A percentile compares a stretch with the other conserved stretches of the same genome.
Conservation (phyloP, 92 coral and sea anemone species). For the Phymanthus crucifer region DNA sequence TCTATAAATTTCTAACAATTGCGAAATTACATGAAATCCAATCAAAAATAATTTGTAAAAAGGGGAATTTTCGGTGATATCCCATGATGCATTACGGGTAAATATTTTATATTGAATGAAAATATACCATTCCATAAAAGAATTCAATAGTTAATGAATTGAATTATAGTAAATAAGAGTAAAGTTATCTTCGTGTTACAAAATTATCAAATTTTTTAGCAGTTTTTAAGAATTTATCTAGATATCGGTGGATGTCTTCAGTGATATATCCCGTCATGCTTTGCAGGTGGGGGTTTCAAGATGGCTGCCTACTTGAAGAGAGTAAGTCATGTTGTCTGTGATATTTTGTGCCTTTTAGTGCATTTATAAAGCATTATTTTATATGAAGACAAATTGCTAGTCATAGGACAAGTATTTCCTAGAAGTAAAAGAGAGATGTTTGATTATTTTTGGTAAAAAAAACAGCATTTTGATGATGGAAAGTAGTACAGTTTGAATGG, state of each 20-base stretch:
- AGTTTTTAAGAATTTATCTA: no score
- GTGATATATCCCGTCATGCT: conserved; percentile 24
- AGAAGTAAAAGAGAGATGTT: neutral
- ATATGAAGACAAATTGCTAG: neutral
- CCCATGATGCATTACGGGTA: conserved; percentile 42
- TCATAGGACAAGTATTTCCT: neutral
- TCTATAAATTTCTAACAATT: neutral
- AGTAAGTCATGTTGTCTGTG: conserved; percentile 41
- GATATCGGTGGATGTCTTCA: neutral
- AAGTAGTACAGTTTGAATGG: neutral
- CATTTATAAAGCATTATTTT: neutral
- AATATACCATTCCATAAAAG: no score
- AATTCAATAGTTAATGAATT: no score
- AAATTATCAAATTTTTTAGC: no score
- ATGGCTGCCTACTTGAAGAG: conserved; percentile 96
- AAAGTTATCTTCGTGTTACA: no score
- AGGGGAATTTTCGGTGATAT: neutral
- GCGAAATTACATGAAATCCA: neutral
- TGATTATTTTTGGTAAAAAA: neutral
- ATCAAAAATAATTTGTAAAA: no score
- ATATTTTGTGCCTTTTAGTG: neutral
- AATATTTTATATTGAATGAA: no score
- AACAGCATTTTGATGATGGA: neutral
- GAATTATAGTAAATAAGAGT: no score
- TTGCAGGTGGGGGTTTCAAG: conserved; percentile 52